Evolutionary conservation across 2,113 vertebrate species (phyloP).

Genomic region (Atractosteus spatula): DNA sequence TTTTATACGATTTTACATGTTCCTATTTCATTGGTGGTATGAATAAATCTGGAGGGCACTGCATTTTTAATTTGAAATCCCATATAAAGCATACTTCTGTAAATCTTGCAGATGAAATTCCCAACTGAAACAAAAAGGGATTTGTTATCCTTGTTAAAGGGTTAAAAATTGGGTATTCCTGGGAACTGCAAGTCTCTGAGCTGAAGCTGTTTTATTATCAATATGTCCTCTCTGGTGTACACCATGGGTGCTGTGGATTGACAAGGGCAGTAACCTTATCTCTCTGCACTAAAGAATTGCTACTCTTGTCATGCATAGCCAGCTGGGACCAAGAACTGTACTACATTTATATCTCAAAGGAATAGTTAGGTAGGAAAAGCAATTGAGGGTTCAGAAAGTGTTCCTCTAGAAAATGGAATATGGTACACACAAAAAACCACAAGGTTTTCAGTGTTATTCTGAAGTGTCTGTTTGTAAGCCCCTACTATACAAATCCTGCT

Average conservation of each 20-base stretch:
- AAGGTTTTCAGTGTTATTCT: too few species aligned
- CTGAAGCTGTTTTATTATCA: not conserved
- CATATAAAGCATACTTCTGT: too few species aligned
- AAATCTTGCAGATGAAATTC: too few species aligned
- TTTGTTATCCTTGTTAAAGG: not conserved
- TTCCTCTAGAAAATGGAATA: not conserved
- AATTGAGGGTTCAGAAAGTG: not conserved
- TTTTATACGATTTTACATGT: too few species aligned
- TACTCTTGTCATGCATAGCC: slow-evolving; percentile 2
- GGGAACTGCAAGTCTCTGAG: not conserved
- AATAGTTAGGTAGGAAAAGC: not conserved
- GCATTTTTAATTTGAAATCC: too few species aligned
- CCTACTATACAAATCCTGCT: too few species aligned
- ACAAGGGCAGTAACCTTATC: not conserved
- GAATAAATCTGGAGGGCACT: too few species aligned
- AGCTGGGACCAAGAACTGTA: not conserved
- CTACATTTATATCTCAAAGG: not conserved
- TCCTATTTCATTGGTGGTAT: too few species aligned
- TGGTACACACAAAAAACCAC: too few species aligned
- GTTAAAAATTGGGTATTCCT: not conserved
- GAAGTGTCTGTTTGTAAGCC: too few species aligned
- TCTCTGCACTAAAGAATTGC: slow-evolving; percentile 5
- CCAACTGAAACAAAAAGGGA: not conserved
- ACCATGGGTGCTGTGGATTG: not conserved
- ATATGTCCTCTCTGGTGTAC: not conserved